Evolutionary conservation across 2,797 vertebrate species (phyloP).

Genomic region (Tolypeutes matacus): DNA sequence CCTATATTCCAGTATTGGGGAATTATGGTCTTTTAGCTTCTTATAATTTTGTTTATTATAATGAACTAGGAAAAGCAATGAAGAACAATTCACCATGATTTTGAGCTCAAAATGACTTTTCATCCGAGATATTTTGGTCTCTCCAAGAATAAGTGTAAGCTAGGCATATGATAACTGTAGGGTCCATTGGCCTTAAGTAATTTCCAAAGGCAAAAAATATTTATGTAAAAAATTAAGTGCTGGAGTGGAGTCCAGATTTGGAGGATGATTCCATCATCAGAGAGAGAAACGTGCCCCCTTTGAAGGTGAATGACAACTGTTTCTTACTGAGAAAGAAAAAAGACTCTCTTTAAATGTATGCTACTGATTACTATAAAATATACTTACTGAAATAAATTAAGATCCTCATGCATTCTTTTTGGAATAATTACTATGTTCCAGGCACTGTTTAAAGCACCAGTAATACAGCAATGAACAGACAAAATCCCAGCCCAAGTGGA

Average conservation of each 20-base stretch:
- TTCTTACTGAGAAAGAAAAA: neutral
- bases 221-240: neutral
- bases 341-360: neutral
- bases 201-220: constrained; percentile 12
- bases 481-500: neutral
- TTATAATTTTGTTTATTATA: neutral
- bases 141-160: neutral
- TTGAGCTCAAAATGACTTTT: constrained; percentile 43
- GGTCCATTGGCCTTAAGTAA: neutral
- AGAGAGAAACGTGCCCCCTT: neutral
- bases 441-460: neutral
- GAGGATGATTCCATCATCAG: neutral
- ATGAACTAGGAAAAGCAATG: neutral
- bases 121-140: neutral
- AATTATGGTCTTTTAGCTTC: neutral
- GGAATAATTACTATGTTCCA: constrained; percentile 19
- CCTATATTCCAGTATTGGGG: neutral
- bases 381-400: constrained; percentile 24
- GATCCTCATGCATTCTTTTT: constrained; percentile 22
- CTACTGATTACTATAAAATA: neutral
- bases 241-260: neutral
- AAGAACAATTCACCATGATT: constrained; percentile 26
- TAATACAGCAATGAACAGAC: neutral
- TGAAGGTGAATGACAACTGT: neutral
- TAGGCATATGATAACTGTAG: neutral